A percentile compares a stretch with the other conserved stretches of the same genome.
phyloP scores from a whole-genome alignment of 2,797 vertebrate genomes.

The Cryptoblepharus egeriae region DNA sequence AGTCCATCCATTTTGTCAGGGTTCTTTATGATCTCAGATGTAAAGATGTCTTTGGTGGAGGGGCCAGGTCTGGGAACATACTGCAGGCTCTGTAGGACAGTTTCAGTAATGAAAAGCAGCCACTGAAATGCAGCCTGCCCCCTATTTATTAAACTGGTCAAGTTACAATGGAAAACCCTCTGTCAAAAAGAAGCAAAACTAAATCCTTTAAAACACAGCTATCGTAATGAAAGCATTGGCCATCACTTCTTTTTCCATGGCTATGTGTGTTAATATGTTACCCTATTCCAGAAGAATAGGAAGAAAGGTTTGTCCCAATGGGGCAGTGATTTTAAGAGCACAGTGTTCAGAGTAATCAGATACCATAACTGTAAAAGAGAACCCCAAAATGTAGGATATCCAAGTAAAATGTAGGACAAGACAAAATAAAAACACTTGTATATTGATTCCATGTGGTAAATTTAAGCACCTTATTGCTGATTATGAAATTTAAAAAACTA shows the following conservation, averaged over 20 bases:
- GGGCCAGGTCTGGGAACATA: neutral
- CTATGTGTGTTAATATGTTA: no score
- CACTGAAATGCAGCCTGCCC: slow-evolving; percentile 8
- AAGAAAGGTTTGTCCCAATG: no score
- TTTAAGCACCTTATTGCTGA: no score
- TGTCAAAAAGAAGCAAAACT: neutral
- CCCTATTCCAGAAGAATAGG: no score
- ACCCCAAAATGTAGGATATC: no score
- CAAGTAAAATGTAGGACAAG: no score
- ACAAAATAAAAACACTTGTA: no score
- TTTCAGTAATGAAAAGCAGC: neutral
- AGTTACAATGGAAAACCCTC: neutral
- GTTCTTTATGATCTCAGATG: slow-evolving; percentile 7
- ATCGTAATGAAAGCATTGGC: neutral
- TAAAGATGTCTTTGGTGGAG: slow-evolving; percentile 4
- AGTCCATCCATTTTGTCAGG: slow-evolving; percentile 6
- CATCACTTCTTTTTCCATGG: neutral
- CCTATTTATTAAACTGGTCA: neutral
- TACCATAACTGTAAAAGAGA: no score
- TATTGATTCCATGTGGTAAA: no score
- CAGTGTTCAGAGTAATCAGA: no score
- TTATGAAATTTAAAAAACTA: no score
- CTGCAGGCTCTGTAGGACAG: neutral
- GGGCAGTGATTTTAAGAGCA: no score
- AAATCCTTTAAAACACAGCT: neutral